Evolutionary conservation across 2,113 vertebrate species (phyloP).

Genomic region (Hemicordylus capensis): DNA sequence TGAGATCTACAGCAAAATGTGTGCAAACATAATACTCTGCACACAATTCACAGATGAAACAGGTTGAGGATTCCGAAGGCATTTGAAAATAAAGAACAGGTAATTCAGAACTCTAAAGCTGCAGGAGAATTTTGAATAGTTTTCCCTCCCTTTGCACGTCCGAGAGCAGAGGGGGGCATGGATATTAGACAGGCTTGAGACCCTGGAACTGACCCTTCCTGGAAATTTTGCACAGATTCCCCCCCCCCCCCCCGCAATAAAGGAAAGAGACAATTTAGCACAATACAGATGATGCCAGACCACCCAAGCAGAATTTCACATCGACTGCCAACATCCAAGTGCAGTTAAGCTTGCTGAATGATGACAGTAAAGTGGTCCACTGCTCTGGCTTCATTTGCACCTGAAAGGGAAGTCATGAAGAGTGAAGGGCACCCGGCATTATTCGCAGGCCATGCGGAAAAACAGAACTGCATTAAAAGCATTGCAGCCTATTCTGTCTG

Average conservation of each 20-base stretch:
- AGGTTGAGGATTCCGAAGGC: no score
- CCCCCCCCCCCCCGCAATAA: no score
- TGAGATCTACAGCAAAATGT: no score
- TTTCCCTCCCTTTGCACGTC: no score
- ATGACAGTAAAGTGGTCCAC: not conserved
- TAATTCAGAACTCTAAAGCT: no score
- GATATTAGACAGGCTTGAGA: no score
- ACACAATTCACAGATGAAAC: no score
- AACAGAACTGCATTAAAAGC: not conserved
- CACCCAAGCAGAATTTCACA: not conserved
- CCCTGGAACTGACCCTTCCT: not conserved
- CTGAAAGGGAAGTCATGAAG: accelerated
- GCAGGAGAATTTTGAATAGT: no score
- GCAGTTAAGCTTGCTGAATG: not conserved
- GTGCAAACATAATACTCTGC: no score
- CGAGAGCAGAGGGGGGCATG: no score
- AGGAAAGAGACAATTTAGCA: accelerated
- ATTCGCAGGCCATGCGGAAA: accelerated
- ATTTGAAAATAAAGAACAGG: no score
- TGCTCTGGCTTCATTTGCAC: not conserved
- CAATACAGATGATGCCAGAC: accelerated
- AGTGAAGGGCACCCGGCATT: not conserved
- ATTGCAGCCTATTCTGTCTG: no score
- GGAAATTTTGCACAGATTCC: not conserved
- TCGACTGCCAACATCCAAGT: not conserved